Percentiles rank a stretch among this genome's conserved stretches.
Conservation (phyloP, 1,140 invertebrate species). For the Drosophila serrata region DNA sequence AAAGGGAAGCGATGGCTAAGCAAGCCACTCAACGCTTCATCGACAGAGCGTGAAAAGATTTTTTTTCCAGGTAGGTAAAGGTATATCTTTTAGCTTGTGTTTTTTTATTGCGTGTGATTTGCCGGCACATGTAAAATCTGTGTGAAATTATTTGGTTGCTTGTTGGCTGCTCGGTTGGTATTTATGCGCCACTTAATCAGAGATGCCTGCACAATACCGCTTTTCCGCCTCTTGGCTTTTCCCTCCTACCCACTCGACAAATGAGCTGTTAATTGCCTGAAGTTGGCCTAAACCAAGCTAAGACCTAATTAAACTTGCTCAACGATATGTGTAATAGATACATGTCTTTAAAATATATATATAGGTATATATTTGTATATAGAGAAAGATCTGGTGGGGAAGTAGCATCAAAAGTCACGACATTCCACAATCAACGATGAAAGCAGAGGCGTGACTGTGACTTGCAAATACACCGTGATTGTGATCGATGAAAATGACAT, state of each 20-base stretch:
- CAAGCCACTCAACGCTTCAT: constrained; percentile 61
- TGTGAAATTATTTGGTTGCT: constrained; percentile 25
- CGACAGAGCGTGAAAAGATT: constrained; percentile 72
- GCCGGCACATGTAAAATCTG: constrained; percentile 57
- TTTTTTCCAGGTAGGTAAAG: constrained; percentile 31
- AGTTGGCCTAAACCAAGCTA: constrained; percentile 31
- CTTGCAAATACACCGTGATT: constrained; percentile 39
- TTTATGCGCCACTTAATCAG: constrained; percentile 59
- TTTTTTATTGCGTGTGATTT: constrained; percentile 76
- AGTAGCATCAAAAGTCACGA: constrained; percentile 20
- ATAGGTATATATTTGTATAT: neutral
- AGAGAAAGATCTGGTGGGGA: neutral
- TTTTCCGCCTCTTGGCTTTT: constrained; percentile 8
- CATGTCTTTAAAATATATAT: neutral
- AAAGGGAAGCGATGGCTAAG: neutral
- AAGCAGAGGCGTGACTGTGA: constrained; percentile 51
- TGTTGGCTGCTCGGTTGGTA: constrained; percentile 8
- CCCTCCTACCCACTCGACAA: constrained; percentile 31
- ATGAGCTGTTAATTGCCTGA: constrained; percentile 66
- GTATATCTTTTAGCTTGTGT: neutral
- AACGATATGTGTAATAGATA: constrained; percentile 47
- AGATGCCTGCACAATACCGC: constrained; percentile 37
- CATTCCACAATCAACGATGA: constrained; percentile 43
- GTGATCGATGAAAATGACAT: constrained; percentile 39
- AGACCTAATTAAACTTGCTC: constrained; percentile 44